Evolutionary conservation across 2,113 vertebrate species (phyloP).

Genomic region (Anseranas semipalmata): DNA sequence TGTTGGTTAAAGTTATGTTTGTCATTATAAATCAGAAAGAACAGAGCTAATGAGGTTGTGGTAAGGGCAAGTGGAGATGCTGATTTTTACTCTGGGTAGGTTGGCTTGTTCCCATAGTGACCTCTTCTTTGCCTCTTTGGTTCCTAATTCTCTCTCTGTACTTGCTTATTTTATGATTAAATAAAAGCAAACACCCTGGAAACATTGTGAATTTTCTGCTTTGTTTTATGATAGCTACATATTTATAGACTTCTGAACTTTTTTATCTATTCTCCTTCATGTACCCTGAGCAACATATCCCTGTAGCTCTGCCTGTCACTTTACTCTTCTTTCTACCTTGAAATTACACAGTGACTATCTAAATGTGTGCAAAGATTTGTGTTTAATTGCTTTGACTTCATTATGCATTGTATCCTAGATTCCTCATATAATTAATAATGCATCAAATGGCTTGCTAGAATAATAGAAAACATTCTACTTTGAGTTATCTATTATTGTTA

Average conservation of each 20-base stretch:
- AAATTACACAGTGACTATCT: background rate
- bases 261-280: background rate
- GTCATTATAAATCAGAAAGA: background rate
- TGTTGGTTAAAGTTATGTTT: background rate
- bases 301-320: background rate
- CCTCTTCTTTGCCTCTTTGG: background rate
- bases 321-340: background rate
- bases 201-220: background rate
- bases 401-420: background rate
- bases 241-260: background rate
- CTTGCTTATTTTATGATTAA: background rate
- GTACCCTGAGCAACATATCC: background rate
- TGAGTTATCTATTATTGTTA: background rate
- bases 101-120: background rate
- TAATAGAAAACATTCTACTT: background rate
- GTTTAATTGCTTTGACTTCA: background rate
- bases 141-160: background rate
- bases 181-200: background rate
- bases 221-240: background rate
- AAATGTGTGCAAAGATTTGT: background rate
- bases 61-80: background rate
- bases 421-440: background rate
- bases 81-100: background rate
- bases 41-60: background rate
- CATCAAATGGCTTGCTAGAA: background rate